Base-by-base conservation (phyloP, 1,140 invertebrate genomes). In the Papilio helenus region DNA sequence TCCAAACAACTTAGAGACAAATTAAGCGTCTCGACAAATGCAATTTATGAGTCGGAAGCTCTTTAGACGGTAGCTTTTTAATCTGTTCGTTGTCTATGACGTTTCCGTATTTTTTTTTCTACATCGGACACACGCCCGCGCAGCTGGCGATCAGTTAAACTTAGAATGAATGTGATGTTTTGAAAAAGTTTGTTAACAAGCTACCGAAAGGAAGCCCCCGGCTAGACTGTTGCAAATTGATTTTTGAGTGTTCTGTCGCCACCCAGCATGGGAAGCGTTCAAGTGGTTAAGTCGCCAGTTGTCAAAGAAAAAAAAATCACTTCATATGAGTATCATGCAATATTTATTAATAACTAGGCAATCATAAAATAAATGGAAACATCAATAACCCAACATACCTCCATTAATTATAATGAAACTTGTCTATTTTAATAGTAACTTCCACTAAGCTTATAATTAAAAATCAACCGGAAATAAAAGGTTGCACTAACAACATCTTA, bases 221-320 rank as follows among this genome's bases (percentile, higher is more conserved):
- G 87, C 92, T 90, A 93, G 92, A 93, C 92, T 84, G 81, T 90
- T 92, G 93, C 93, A 91, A 93, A 93, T 93, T 92, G 88, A 80
- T 82, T 86, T 86, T 87, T 88, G 85, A 94, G 91, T 93, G 89
- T 84, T 89, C 84, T 90, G 93, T 93, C 93, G 93, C 93, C 93
- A 94, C 92, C 92, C 92, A 90, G 90, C 89, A 92, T 93, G 93
- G 91, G 93, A 93, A 94, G 88, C 23, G 77, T 58, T 92, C 86
- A 89, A 94, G 90, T 92, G 91, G 84, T 61, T 34, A 20, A 74
- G 89, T 84, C 87, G 87, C 85, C 85, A 81, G 79, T 61, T 80
- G 81, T 65, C 55, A 65, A 73, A 79, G 72, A 65, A 82, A 79
- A 87, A 88, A 89, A 90, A 90, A 85, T 29, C 79, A 49, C 58